Evolutionary conservation across 2,888 invertebrate species (phyloP), one percentile per base, ranked within the genome.

Genomic region (Cataglyphis altisquamis): DNA sequence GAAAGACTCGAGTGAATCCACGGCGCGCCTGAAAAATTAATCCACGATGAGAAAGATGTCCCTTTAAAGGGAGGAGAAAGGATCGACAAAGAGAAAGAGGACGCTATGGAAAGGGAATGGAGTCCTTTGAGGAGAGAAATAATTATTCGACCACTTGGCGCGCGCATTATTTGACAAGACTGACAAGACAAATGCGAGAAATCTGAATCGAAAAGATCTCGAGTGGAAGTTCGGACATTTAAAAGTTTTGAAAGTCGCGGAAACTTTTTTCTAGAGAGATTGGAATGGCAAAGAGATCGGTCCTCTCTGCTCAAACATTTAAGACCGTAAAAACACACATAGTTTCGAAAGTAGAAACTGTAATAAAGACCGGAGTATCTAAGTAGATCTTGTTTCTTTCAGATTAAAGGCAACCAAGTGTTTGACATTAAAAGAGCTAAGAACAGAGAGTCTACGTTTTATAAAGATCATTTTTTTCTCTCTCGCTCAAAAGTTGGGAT

Each of bases 21-120:
- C 29, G 32, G 41, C n/a, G 80, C 39, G n/a, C 60, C 48, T 78
- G 80, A 68, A 83, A 83, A 83, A 83, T 83, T 83, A 83, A 83
- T 83, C 83, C 80, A 15, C 39, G 25, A 36, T 8, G 25, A 29
- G 21, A n/a, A 60, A 67, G 32, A 62, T 21, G 78, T 70, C 55
- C 41, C 55, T 25, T 5, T 25, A 12, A 39, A 45, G 32, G 36
- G 15, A 29, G 9, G 25, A 45, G 32, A n/a, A 32, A 18, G 39
- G n/a, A 39, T 32, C 21, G 29, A 62, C 9, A 62, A 77, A 32
- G 15, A 15, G 21, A 29, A 48, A 18, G 21, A 68, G 39, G 9
- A 80, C 41, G 45, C 15, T 41, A 2, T 25, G 18, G 6, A 8
- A 12, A 39, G 32, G 25, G 10, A 63, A 55, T 39, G 48, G 12